Evolutionary conservation across 1,140 invertebrate genomes (phyloP), one percentile per base, ranked within the genome.

Genomic region (Campoletis sonorensis): DNA sequence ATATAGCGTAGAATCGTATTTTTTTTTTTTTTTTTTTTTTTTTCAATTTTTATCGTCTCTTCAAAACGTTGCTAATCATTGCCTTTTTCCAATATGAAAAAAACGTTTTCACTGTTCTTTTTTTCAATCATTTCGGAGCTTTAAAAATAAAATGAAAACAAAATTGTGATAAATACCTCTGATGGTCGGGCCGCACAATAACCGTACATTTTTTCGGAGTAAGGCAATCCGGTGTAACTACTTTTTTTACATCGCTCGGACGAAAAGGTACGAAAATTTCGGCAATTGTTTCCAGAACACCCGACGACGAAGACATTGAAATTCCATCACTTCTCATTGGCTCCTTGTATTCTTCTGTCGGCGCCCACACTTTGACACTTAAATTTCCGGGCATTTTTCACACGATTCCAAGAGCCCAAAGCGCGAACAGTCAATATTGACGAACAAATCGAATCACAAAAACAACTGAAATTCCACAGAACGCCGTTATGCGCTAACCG

Each of bases 291-390:
- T 77, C 79, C 58, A 78, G 45, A 81, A 81, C 71, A 21, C 79
- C 84, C 49, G 87, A 88, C 77, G 82, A 79, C 13, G 37, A 79
- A 4, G 87, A 88, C 58, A 83, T 81, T 45, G 87, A 87, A 85
- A 88, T 86, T 68, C 86, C 85, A 81, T 83, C 73, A 15, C 78
- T 64, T 21, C 15, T 77, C 30, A 16, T 80, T n/a, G 40, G 13
- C 33, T 73, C 77, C n/a, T 79, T 23, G 51, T 84, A 86, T 73
- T 84, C 79, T n/a, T 85, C 85, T 30, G 21, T 64, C 15, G 78
- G 13, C 0, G 81, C 67, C 87, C 87, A 88, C 83, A 30, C 72
- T 85, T 83, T 76, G 84, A 85, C 75, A 58, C 67, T 72, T 37
- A 61, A 40, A 61, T 81, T 70, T 26, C 23, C 15, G 2, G 68